These are phyloP conservation scores for Antennarius striatus DNA, from an alignment of 2,113 vertebrate genomes.

Conservation along the genomic window DNA sequence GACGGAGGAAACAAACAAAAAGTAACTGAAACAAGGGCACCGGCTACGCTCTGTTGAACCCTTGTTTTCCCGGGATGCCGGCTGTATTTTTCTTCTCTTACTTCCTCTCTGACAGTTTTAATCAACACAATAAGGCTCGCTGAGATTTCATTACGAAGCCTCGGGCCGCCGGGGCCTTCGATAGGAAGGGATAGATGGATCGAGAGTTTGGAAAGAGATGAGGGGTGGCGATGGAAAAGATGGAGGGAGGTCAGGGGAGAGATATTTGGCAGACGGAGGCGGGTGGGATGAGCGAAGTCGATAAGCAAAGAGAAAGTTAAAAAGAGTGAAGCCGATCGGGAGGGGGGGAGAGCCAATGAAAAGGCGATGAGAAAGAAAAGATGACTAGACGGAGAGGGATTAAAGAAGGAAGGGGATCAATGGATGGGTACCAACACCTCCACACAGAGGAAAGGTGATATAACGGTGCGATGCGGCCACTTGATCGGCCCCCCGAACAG, in stretches of 20 bases:
- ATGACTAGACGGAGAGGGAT: conserved; percentile 46
- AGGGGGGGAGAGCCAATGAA: conserved; percentile 20
- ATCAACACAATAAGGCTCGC: conserved; percentile 72
- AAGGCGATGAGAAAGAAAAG: conserved; percentile 28
- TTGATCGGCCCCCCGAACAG: conserved; percentile 54
- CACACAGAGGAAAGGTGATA: conserved; percentile 48
- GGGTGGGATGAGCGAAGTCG: background rate
- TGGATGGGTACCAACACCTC: conserved; percentile 51
- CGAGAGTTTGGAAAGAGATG: conserved; percentile 29
- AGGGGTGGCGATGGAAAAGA: conserved; percentile 23
- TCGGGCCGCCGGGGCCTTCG: conserved; percentile 52
- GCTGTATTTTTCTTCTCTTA: conserved; percentile 61
- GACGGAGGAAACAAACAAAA: conserved; percentile 28
- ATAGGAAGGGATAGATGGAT: conserved; percentile 45
- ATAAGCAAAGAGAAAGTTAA: background rate
- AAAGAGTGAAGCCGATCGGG: conserved; percentile 15
- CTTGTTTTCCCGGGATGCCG: conserved; percentile 53
- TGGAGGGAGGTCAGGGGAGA: conserved; percentile 18
- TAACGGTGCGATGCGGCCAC: conserved; percentile 53
- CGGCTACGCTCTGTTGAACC: conserved; percentile 31
- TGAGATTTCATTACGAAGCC: conserved; percentile 69
- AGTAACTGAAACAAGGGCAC: conserved; percentile 35
- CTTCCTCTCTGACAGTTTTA: conserved; percentile 72
- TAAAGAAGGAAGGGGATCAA: conserved; percentile 50
- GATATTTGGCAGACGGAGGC: conserved; percentile 20